Percentiles rank a stretch among this genome's conserved stretches.
Conservation (phyloP, 1,140 invertebrate species). For the Sitophilus oryzae region DNA sequence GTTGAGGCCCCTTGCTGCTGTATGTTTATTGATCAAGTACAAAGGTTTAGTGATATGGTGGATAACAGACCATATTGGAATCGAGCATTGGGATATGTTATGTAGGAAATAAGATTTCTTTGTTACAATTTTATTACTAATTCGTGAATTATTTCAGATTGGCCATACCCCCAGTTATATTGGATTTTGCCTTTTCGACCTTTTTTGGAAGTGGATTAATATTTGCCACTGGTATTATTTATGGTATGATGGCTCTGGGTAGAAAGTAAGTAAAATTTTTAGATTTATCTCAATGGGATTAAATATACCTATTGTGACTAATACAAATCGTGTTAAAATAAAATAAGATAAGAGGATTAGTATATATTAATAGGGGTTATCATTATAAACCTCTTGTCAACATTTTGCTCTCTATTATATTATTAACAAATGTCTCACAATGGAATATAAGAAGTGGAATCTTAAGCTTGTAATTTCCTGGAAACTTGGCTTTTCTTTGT, state of each 20-base stretch:
- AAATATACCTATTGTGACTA: too few relatives aligned
- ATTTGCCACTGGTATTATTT: conserved; percentile 81
- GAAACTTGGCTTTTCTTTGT: too few relatives aligned
- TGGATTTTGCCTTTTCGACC: conserved; percentile 70
- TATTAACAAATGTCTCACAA: too few relatives aligned
- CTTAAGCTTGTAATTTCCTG: too few relatives aligned
- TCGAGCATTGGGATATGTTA: conserved; percentile 77
- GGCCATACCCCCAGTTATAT: conserved; percentile 67
- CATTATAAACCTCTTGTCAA: too few relatives aligned
- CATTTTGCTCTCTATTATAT: too few relatives aligned
- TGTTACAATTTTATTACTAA: conserved; percentile 6
- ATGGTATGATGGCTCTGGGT: conserved; percentile 89
- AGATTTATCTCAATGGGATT: too few relatives aligned
- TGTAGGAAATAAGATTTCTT: conserved; percentile 59
- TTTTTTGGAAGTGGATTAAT: conserved; percentile 83
- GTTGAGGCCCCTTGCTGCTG: conserved; percentile 94
- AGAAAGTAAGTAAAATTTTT: conserved; percentile 68
- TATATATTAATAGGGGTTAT: too few relatives aligned
- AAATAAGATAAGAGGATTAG: too few relatives aligned
- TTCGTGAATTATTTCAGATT: conserved; percentile 53
- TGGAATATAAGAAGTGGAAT: too few relatives aligned
- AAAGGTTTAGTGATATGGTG: conserved; percentile 70
- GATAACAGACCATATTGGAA: conserved; percentile 85
- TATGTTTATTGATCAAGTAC: conserved; percentile 88
- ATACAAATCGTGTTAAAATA: too few relatives aligned